These are phyloP conservation scores for Ernsta delagoae DNA, from an alignment of 2,888 invertebrate species.

Conservation along the genomic window DNA sequence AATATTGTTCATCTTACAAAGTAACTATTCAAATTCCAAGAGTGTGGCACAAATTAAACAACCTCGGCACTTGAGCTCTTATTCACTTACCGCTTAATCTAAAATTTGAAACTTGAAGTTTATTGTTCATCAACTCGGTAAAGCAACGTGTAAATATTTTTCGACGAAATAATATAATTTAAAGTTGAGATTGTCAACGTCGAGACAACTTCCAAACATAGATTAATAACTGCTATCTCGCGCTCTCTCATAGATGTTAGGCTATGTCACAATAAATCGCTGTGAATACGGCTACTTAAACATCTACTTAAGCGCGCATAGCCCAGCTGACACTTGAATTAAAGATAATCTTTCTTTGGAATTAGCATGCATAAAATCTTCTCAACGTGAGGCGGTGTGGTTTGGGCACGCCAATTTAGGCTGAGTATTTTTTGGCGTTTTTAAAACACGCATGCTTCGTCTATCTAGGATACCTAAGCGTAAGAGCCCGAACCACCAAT, in stretches of 20 bases:
- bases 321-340: no score
- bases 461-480: no score
- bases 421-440: no score
- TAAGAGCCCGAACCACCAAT: no score
- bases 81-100: conserved; percentile 3
- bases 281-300: no score
- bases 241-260: not conserved
- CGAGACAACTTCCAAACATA: not conserved
- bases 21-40: not conserved
- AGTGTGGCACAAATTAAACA: not conserved
- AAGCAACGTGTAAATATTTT: not conserved
- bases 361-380: no score
- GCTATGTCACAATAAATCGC: no score
- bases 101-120: not conserved
- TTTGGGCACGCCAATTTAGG: no score
- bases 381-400: no score
- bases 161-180: conserved; percentile 5
- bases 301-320: no score
- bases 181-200: conserved; percentile 1
- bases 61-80: not conserved
- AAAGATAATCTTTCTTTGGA: no score
- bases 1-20: not conserved
- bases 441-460: no score
- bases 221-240: not conserved
- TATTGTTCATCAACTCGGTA: not conserved